These are phyloP conservation scores for Agriopis leucophaearia DNA, from an alignment of 2,888 invertebrate genomes.

Conservation along the genomic window DNA sequence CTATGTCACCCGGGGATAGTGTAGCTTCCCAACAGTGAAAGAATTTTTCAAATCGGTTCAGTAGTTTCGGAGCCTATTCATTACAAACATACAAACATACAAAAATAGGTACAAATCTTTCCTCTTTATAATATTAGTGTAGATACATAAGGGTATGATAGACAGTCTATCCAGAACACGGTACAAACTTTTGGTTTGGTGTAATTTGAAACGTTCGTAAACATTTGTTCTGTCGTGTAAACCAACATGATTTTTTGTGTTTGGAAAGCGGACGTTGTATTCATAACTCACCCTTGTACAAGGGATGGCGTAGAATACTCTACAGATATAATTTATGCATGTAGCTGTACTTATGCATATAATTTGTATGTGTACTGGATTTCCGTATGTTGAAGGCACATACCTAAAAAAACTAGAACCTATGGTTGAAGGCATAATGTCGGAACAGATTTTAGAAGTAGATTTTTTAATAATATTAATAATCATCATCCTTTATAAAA, in stretches of 20 bases:
- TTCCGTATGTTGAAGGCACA: not conserved
- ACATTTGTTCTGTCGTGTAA: conserved; percentile 33
- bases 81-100: no score
- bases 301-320: not conserved
- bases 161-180: conserved; percentile 20
- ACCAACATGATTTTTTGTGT: conserved; percentile 29
- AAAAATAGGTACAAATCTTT: no score
- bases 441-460: no score
- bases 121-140: no score
- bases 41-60: no score
- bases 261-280: conserved; percentile 21
- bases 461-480: no score
- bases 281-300: conserved; percentile 7
- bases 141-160: conserved; percentile 17
- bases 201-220: conserved; percentile 44
- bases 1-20: no score
- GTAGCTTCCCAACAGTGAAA: no score
- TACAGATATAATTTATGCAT: not conserved
- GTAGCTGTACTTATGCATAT: not conserved
- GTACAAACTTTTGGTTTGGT: conserved; percentile 39
- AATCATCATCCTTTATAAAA: no score
- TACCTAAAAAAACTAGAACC: no score
- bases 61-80: no score
- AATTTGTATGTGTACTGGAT: not conserved
- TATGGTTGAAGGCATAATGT: no score